Evolutionary conservation across 2,888 invertebrate species (phyloP).

Genomic region (Agapostemon virescens): DNA sequence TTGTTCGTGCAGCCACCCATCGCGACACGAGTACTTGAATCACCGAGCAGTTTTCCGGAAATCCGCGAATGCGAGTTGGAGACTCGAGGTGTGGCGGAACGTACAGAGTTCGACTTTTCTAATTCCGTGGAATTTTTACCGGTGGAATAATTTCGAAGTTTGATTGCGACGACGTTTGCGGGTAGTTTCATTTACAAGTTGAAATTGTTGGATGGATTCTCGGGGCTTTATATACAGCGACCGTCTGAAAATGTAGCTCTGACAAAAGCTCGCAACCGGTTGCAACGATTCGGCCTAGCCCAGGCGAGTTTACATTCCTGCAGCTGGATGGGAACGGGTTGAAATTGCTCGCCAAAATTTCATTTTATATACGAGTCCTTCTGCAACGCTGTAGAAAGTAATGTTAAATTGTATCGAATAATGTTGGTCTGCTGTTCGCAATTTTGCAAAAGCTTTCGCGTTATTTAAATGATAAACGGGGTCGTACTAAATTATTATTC

Average conservation of each 20-base stretch:
- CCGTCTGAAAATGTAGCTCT: neutral
- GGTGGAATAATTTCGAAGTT: neutral
- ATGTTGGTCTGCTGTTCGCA: neutral
- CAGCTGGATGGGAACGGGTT: neutral
- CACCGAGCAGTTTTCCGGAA: conserved; percentile 20
- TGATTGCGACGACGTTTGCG: neutral
- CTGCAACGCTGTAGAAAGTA: too few species aligned
- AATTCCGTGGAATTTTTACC: neutral
- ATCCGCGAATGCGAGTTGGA: neutral
- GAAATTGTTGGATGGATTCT: neutral
- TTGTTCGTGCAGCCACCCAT: conserved; percentile 40
- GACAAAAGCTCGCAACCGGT: neutral
- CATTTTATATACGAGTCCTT: neutral
- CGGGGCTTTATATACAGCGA: neutral
- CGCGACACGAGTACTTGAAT: conserved; percentile 23
- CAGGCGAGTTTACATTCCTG: neutral
- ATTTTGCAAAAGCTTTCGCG: neutral
- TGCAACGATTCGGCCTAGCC: neutral
- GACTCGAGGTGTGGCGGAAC: neutral
- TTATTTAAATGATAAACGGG: too few species aligned
- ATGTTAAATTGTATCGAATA: too few species aligned
- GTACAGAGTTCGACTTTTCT: neutral
- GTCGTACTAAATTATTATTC: too few species aligned
- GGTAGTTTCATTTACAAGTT: neutral
- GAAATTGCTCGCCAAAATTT: neutral